Evolutionary conservation across 2,888 invertebrate species (phyloP).

Genomic region (Diachrysia chrysitis): DNA sequence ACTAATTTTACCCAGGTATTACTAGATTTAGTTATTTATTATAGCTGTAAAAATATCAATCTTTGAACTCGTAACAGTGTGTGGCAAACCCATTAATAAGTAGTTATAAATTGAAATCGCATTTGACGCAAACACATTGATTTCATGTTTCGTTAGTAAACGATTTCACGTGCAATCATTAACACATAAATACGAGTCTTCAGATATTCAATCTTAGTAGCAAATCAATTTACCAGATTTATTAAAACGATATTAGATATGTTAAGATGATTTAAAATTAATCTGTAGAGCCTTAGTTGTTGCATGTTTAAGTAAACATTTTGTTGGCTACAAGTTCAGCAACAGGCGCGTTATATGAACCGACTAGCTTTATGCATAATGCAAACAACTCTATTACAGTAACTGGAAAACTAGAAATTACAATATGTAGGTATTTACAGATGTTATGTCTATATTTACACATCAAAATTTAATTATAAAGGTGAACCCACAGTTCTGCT

Average conservation of each 20-base stretch:
- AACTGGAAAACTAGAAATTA: background rate
- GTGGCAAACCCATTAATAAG: background rate
- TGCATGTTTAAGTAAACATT: background rate
- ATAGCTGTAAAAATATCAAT: background rate
- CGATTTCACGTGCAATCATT: background rate
- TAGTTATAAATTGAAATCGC: background rate
- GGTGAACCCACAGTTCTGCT: too few relatives aligned
- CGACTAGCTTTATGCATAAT: background rate
- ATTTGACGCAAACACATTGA: constrained; percentile 3
- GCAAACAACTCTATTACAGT: background rate
- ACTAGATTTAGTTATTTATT: background rate
- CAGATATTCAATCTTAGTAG: background rate
- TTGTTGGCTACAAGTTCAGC: background rate
- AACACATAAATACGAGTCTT: background rate
- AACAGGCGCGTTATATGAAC: background rate
- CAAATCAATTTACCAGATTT: background rate
- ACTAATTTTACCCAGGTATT: too few relatives aligned
- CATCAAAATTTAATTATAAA: too few relatives aligned
- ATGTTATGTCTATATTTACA: background rate
- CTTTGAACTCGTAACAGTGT: background rate
- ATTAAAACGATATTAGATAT: background rate
- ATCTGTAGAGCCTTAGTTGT: background rate
- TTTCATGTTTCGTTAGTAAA: background rate
- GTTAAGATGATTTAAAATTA: background rate
- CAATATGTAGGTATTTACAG: background rate